phyloP scores from a whole-genome alignment of 2,113 vertebrate species.

The Rhinolophus ferrumequinum region DNA sequence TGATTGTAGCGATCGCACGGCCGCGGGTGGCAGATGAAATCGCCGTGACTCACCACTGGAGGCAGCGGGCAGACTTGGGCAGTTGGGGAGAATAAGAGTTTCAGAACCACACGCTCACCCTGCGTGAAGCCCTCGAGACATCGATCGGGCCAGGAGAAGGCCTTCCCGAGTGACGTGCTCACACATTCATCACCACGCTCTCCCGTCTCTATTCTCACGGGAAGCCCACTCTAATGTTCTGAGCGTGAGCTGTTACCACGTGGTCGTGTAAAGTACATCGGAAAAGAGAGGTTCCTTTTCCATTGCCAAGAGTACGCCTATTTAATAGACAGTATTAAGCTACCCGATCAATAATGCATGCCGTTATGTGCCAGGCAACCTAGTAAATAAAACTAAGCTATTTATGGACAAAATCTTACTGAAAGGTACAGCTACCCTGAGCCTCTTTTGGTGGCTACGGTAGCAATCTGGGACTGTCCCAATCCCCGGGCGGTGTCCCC shows the following conservation, averaged over 20 bases:
- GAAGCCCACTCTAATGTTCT: not conserved
- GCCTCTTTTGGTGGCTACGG: not conserved
- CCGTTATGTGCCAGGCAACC: conserved; percentile 6
- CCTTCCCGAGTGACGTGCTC: accelerated
- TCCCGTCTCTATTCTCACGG: accelerated
- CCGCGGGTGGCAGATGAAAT: conserved; percentile 92
- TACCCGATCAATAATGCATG: not conserved
- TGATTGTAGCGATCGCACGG: conserved; percentile 92
- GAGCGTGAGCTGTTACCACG: not conserved
- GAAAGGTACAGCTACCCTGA: not conserved
- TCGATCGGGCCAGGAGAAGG: too few relatives aligned
- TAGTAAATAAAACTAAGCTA: conserved; percentile 47
- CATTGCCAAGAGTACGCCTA: not conserved
- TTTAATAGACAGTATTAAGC: not conserved
- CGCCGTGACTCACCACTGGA: conserved; percentile 90
- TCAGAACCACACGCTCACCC: not conserved
- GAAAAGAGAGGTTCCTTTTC: not conserved
- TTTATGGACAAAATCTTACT: not conserved
- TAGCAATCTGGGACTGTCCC: not conserved
- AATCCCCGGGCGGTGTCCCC: not conserved
- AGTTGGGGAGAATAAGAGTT: conserved; percentile 66
- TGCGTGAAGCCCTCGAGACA: not conserved
- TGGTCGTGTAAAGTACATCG: not conserved
- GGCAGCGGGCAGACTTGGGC: conserved; percentile 91
- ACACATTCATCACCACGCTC: accelerated